These are phyloP conservation scores for Eupeodes latifasciatus DNA, from an alignment of 2,888 invertebrate genomes.

Conservation along the genomic window DNA sequence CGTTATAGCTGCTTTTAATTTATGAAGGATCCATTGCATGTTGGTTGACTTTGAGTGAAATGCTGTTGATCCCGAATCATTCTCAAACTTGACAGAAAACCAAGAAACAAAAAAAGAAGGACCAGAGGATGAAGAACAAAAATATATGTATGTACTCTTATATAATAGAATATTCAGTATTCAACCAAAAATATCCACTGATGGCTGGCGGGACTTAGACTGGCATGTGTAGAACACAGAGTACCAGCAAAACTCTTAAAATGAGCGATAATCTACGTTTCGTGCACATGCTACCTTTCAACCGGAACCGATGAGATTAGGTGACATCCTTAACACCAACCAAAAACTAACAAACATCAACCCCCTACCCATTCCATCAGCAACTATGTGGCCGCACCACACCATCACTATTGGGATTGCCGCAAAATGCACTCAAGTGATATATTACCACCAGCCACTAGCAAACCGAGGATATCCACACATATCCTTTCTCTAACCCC, in stretches of 20 bases:
- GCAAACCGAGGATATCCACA: constrained; percentile 39
- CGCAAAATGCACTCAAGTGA: constrained; percentile 63
- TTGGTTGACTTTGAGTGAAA: constrained; percentile 72
- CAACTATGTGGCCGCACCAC: no score
- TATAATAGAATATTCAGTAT: constrained; percentile 11
- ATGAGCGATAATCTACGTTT: constrained; percentile 74
- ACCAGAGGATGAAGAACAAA: neutral
- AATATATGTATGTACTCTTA: constrained; percentile 1
- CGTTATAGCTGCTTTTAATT: neutral
- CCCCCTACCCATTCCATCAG: neutral
- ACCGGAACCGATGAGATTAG: constrained; percentile 74
- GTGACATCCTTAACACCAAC: constrained; percentile 72
- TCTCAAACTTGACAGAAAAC: constrained; percentile 50
- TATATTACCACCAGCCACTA: constrained; percentile 62
- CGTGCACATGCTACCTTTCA: constrained; percentile 75
- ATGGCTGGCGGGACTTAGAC: neutral
- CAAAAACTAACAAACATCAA: constrained; percentile 59
- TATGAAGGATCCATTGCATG: constrained; percentile 62
- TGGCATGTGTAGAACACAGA: neutral
- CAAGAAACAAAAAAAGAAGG: neutral
- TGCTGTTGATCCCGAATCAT: constrained; percentile 73
- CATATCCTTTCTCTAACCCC: constrained; percentile 14
- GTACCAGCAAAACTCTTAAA: constrained; percentile 64
- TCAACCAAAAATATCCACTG: constrained; percentile 39
- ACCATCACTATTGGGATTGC: constrained; percentile 36